These are phyloP conservation scores for Lophotis ruficrista DNA, from an alignment of 2,113 vertebrate species.

Conservation along the genomic window DNA sequence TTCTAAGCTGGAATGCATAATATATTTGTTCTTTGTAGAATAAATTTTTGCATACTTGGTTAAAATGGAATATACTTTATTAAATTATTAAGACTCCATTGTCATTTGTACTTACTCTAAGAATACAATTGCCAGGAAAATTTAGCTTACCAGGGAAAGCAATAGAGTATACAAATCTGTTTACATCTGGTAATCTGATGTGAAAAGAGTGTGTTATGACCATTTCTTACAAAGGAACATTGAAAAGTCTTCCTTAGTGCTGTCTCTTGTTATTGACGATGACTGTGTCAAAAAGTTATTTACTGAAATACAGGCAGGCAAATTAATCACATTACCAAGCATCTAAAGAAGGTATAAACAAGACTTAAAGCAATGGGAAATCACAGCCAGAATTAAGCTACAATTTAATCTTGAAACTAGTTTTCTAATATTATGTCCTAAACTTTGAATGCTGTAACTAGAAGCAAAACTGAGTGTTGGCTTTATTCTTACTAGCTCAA, in stretches of 20 bases:
- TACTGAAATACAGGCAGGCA: background rate
- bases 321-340: background rate
- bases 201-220: background rate
- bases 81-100: background rate
- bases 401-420: background rate
- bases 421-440: background rate
- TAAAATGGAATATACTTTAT: background rate
- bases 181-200: background rate
- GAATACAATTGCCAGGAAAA: background rate
- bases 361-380: background rate
- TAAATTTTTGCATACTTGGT: background rate
- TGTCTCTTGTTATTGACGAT: background rate
- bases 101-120: background rate
- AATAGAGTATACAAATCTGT: background rate
- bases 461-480: background rate
- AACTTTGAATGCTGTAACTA: background rate
- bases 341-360: background rate
- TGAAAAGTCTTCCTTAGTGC: background rate
- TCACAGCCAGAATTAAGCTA: background rate
- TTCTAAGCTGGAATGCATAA: background rate
- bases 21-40: background rate
- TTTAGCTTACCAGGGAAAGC: background rate
- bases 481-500: background rate
- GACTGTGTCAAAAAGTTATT: background rate
- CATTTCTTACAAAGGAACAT: background rate